Conservation (phyloP, 2,797 vertebrate genomes). For the Todus mexicanus region DNA sequence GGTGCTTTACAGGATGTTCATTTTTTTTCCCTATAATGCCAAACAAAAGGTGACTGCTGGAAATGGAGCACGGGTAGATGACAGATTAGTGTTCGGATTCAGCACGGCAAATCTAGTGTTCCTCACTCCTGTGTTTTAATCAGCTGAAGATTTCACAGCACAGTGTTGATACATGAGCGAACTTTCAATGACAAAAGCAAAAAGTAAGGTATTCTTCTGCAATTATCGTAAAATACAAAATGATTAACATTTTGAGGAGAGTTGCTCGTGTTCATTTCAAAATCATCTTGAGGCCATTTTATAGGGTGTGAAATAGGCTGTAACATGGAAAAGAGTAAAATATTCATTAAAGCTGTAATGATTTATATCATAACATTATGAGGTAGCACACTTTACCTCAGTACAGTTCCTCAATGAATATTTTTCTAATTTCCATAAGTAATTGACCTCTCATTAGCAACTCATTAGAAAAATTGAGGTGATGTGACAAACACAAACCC, state of each 20-base stretch:
- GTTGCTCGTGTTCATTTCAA: neutral
- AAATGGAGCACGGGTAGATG: neutral
- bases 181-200: neutral
- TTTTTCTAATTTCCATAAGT: slow-evolving; percentile 71
- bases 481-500: slow-evolving; percentile 61
- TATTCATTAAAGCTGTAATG: slow-evolving; percentile 59
- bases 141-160: neutral
- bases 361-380: slow-evolving; percentile 58
- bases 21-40: accelerated
- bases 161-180: neutral
- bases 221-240: neutral
- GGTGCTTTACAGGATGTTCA: neutral
- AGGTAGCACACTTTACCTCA: slow-evolving; percentile 38
- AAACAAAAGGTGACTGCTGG: neutral
- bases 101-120: neutral
- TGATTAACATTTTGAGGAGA: neutral
- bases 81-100: neutral
- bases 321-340: slow-evolving; percentile 12
- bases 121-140: neutral
- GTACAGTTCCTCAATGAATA: slow-evolving; percentile 28
- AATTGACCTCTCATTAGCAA: slow-evolving; percentile 71
- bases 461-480: slow-evolving; percentile 72
- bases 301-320: neutral
- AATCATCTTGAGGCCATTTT: neutral
- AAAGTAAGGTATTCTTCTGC: neutral